Evolutionary conservation across 2,797 vertebrate genomes (phyloP), one percentile per base, ranked within the genome.

Genomic region (Poeciliopsis gracilis): DNA sequence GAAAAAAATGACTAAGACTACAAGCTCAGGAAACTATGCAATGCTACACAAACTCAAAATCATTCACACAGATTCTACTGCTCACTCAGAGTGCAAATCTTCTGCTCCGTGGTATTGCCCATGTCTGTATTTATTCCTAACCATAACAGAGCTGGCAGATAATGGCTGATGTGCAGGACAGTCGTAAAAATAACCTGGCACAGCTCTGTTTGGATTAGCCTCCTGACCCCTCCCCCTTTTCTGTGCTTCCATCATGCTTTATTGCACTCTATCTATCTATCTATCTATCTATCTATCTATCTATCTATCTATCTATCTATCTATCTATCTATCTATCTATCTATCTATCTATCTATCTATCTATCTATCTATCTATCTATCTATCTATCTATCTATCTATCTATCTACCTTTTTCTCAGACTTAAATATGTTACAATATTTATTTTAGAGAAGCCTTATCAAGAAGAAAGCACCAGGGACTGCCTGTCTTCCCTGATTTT

Each of bases 111-210:
- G 86, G 87, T 92, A 83, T 80, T 89, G 86, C 91, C 89, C 87
- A 80, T 83, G 90, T 90, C 92, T 92, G 88, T 93, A 93, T 94
- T 94, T 94, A 94, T 88, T 82, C 89, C 73, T 89, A 91, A 91
- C 90, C 90, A 94, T 93, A 94, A 94, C 94, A 93, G 74, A 92
- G 85, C 57, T 75, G 82, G 87, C 79, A 86, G 92, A 94, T 93
- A 92, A 94, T 94, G 92, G 93, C 90, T 86, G 91, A 92, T 74
- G 63, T 36, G 0, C 36, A 90, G 90, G 91, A 90, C 90, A 4
- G 78, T 94, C 86, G 90, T 95, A 93, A 95, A 95, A 93, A 90
- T 86, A 91, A 92, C 89, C 91, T 91, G 90, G 87, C 86, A 87
- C 89, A 86, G 73, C 76, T 88, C 82, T 93, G 92, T 93, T 94